Conservation (phyloP, 2,888 invertebrate genomes). For the Amphipyra tragopoginis region DNA sequence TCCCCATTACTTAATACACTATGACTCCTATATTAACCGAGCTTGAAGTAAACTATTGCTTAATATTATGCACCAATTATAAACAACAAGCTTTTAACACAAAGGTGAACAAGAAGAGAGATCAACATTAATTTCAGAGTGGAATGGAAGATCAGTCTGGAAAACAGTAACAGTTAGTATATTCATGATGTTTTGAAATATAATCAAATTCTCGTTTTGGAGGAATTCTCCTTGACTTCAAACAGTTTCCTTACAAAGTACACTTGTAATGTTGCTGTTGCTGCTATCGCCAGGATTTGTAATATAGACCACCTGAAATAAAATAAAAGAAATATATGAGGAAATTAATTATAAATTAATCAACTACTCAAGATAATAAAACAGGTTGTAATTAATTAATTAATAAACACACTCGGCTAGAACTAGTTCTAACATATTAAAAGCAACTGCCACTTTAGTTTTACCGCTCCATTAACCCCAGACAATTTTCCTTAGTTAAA, state of each 20-base stretch:
- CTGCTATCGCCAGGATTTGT: conserved; percentile 95
- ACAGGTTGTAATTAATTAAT: too few relatives aligned
- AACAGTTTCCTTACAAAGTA: conserved; percentile 97
- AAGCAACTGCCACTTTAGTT: too few relatives aligned
- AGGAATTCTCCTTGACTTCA: conserved; percentile 92
- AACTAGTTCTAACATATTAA: too few relatives aligned
- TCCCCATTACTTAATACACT: conserved; percentile 6
- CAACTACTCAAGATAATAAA: too few relatives aligned
- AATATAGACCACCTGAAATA: conserved; percentile 94
- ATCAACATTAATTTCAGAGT: conserved; percentile 49
- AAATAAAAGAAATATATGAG: conserved; percentile 16
- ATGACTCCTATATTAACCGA: conserved; percentile 24
- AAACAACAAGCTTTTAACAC: conserved; percentile 27
- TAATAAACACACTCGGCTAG: too few relatives aligned
- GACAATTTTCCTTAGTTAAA: too few relatives aligned
- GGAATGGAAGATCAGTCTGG: conserved; percentile 68
- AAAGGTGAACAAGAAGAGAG: conserved; percentile 46
- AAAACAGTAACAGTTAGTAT: conserved; percentile 25
- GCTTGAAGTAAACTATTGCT: conserved; percentile 18
- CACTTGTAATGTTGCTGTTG: conserved; percentile 94
- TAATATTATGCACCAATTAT: conserved; percentile 41
- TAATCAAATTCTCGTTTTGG: conserved; percentile 89
- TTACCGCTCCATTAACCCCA: too few relatives aligned
- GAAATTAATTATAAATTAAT: background rate
- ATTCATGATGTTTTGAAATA: background rate